Base-by-base conservation (phyloP, 53 echinoderm and acorn worm genomes). In the Mesocentrotus franciscanus region DNA sequence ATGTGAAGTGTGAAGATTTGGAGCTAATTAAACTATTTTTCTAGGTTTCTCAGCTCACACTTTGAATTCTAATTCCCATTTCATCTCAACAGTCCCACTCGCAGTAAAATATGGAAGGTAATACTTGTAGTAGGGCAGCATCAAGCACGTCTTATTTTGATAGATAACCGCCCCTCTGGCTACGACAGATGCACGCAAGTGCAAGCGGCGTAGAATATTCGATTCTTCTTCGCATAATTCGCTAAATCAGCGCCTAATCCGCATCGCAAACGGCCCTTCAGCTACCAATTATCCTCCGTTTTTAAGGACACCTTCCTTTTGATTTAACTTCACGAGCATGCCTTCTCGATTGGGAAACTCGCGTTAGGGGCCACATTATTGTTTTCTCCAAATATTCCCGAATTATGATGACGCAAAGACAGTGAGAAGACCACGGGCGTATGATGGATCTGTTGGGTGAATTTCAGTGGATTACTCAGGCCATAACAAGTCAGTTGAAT, bases 241-340 rank as follows among this genome's bases (percentile, higher is more conserved):
- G 75, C 71, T 68, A 55, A 92, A 92, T 92, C 72, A 74, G 49
- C 71, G 93, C 93, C 56, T 74, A 76, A 92, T 92, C 75, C 35
- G 18, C 27, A 92, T 92, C 39, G 42, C 57, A 42, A 72, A 56
- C 57, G 42, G 75, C 93, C 75, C 75, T 92, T 92, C 93, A 74
- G 55, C 72, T 14, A 74, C 56, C 71, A 92, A 92, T 92, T 92
- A 74, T 42, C 75, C 87, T 24, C 90, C 56, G 10, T 91, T 91
- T 81, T 58, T 85, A 57, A 87, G 87, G 58, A 87, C 87, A 87
- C 87, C 87, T 87, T 87, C 87, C 26, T n/a, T 87, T 87, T 87
- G 87, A 56, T 81, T 81, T 35, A 81, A 27, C 18, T 36, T 81
- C 81, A 16, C 36, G 42, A 79, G 1, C 87, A 87, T 87, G 57